Evolutionary conservation across 37 sponge, comb jelly and placozoan species (phyloP).

Genomic region (Beroe forskalii): DNA sequence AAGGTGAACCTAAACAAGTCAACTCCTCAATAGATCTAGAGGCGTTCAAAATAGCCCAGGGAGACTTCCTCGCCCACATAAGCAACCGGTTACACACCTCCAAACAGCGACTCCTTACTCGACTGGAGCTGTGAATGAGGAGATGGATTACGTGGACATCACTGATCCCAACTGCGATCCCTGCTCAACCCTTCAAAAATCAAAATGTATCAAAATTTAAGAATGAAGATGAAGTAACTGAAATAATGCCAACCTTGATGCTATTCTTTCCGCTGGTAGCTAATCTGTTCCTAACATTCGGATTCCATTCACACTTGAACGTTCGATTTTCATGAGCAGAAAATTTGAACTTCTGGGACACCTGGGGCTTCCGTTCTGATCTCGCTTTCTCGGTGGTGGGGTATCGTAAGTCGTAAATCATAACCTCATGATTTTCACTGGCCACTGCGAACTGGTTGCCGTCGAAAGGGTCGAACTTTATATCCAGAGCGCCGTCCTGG

Average conservation of each 20-base stretch:
- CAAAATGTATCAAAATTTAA: too few relatives aligned
- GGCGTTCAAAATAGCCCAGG: too few relatives aligned
- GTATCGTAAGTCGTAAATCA: constrained; percentile 19
- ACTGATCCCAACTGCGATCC: too few relatives aligned
- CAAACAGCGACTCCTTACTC: too few relatives aligned
- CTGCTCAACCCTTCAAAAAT: too few relatives aligned
- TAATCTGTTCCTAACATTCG: neutral
- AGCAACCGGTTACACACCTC: too few relatives aligned
- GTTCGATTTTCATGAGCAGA: constrained; percentile 56
- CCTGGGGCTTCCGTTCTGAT: neutral
- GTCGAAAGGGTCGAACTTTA: constrained; percentile 39
- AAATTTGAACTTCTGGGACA: constrained; percentile 47
- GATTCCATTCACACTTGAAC: constrained; percentile 58
- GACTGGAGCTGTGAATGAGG: too few relatives aligned
- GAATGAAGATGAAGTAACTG: too few relatives aligned
- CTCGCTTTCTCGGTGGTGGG: constrained; percentile 4
- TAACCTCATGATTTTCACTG: constrained; percentile 57
- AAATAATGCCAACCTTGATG: constrained; percentile 42
- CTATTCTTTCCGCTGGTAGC: constrained; percentile 52
- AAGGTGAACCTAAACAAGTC: too few relatives aligned
- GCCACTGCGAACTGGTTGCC: constrained; percentile 52
- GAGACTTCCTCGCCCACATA: too few relatives aligned
- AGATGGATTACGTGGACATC: too few relatives aligned
- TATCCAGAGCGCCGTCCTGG: constrained; percentile 39
- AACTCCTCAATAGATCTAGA: too few relatives aligned